Base-by-base conservation (phyloP, 2,797 vertebrate genomes). In the Ispidina lecontei region DNA sequence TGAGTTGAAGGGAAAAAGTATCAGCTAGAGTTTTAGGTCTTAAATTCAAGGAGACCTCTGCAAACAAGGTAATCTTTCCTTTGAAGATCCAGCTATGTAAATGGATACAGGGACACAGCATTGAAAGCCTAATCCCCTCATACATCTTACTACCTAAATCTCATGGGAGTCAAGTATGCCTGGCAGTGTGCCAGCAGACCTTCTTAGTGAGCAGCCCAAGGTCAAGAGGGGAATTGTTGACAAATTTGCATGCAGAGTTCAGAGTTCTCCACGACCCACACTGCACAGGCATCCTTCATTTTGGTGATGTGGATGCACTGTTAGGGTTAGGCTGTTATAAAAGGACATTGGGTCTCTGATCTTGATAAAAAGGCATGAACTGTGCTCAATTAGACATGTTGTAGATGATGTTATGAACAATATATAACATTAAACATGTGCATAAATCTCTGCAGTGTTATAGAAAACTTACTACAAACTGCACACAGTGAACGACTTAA, bases 181-280 rank as follows among this genome's bases (percentile, higher is more conserved):
- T 84, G 87, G 78, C 69, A 85, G 28, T 8, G 21, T 51, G 69
- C 72, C 84, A 55, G 51, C 0, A 68, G 55, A 77, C 2, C 14
- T 90, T 63, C 52, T 80, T 23, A 77, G 29, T 21, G 49, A 69
- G 62, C 37, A 82, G 29, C 22, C 31, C 39, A 81, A 91, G 82
- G 69, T 78, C 76, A 72, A 69, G 59, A 74, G 22, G 87, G 80
- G 87, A 86, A 85, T 37, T 31, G n/a, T 7, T 22, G 29, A 20
- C 43, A 75, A 89, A 65, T 7, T 47, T 1, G 0, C 2, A 0
- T 26, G 75, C 28, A 62, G 69, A 80, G 79, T 68, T 70, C 33
- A 68, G 37, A 68, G 37, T 6, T 64, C 33, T 52, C 18, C 11
- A 2, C 28, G n/a, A 14, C 44, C 47, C 5, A 2, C 2, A 0